Conservation (phyloP, 2,888 invertebrate species). For the Acanthoscelides obtectus region DNA sequence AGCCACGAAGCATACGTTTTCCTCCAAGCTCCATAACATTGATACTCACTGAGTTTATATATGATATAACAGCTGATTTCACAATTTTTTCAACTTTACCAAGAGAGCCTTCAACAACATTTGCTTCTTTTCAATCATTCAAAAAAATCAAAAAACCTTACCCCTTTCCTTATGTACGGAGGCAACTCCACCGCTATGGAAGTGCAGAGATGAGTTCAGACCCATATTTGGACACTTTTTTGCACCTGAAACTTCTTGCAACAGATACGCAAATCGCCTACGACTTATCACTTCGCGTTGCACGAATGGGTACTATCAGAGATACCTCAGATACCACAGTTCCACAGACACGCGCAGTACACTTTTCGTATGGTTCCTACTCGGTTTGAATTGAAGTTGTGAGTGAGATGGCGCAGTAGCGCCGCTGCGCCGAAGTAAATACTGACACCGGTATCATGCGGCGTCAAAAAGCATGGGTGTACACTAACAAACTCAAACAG, state of each 20-base stretch:
- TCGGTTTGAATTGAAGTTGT: background rate
- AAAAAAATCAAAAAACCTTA: slow-evolving; percentile 3
- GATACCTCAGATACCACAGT: background rate
- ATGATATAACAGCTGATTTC: too few species aligned
- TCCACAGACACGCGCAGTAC: background rate
- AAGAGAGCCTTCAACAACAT: too few species aligned
- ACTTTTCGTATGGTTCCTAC: background rate
- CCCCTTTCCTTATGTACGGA: slow-evolving; percentile 21
- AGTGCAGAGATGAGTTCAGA: slow-evolving; percentile 22
- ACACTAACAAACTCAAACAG: too few species aligned
- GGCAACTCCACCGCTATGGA: slow-evolving; percentile 14
- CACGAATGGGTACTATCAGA: background rate
- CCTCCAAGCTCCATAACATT: too few species aligned
- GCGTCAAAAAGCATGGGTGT: background rate
- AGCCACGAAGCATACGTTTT: too few species aligned
- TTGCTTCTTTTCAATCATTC: too few species aligned
- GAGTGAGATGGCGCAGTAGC: background rate
- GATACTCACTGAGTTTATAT: too few species aligned
- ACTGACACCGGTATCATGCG: background rate
- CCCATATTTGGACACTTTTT: slow-evolving; percentile 18
- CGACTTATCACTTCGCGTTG: background rate
- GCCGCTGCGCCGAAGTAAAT: background rate
- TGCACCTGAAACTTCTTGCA: background rate
- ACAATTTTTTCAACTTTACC: too few species aligned
- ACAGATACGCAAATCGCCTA: background rate